phyloP scores from a whole-genome alignment of 2,113 vertebrate species.

The Gnathonemus longibarbis region DNA sequence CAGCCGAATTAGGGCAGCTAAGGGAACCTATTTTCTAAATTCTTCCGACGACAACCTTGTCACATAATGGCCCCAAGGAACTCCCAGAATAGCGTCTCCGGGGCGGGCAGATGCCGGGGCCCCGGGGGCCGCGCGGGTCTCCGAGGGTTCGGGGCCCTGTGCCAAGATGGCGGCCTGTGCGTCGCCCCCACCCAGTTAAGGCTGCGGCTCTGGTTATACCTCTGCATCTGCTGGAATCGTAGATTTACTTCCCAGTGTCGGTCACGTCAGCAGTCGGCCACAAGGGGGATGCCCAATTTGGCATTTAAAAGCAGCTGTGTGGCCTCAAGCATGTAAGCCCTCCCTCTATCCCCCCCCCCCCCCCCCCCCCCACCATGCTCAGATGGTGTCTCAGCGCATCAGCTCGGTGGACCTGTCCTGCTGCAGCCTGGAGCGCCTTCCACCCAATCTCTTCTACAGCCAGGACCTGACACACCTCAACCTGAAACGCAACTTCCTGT shows the following conservation, averaged over 20 bases:
- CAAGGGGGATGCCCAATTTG: background rate
- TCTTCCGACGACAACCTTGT: conserved; percentile 54
- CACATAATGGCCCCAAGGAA: conserved; percentile 54
- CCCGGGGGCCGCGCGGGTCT: background rate
- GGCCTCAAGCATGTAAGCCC: background rate
- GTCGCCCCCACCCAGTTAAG: background rate
- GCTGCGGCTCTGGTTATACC: background rate
- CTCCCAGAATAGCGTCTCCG: conserved; percentile 61
- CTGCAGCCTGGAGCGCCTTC: conserved; percentile 90
- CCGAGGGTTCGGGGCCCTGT: background rate
- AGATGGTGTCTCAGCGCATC: conserved; percentile 96
- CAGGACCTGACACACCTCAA: conserved; percentile 98
- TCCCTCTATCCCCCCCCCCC: background rate
- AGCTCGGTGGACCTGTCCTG: conserved; percentile 95
- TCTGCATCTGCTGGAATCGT: background rate
- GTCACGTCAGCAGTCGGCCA: background rate
- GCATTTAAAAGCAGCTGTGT: background rate
- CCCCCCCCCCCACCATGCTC: conserved; percentile 13
- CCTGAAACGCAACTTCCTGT: conserved; percentile 93
- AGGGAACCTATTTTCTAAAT: conserved; percentile 61
- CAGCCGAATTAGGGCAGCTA: conserved; percentile 59
- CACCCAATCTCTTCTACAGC: conserved; percentile 92
- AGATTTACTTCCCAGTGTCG: background rate
- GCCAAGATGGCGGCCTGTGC: background rate
- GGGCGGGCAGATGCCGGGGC: conserved; percentile 26